Evolutionary conservation across 2,888 invertebrate species (phyloP), one percentile per base, ranked within the genome.

Genomic region (Pecten maximus): DNA sequence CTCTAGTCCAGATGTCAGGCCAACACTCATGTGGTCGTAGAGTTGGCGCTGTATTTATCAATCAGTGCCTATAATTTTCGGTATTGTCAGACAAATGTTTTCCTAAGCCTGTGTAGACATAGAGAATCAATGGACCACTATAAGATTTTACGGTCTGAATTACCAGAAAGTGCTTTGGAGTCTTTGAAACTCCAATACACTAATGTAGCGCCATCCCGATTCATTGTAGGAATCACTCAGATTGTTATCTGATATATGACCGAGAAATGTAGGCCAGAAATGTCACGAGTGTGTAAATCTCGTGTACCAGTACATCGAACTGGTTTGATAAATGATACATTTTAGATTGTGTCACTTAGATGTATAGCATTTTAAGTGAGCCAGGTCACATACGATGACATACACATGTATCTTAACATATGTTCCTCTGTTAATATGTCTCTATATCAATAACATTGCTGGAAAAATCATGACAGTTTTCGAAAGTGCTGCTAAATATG

Each of bases 31-130:
- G n/a, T n/a, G 28, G 23, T 74, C 28, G 28, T 35, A 8, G 12
- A 10, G 35, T 10, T 35, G 10, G 35, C 28, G 74, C 23, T 74
- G 15, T 28, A 74, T 74, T 2, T 35, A 74, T 74, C 35, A 74
- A 74, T 74, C 35, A 74, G 74, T 28, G 28, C 35, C 28, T 2
- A 35, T 28, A 28, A 74, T 74, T 74, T 74, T 74, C 74, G 10
- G 74, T 35, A 74, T 74, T 74, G 74, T 74, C 15, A 74, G 74
- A 74, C 74, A 74, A 74, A 74, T 74, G 74, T 74, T 74, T 74
- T 74, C 35, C 74, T 23, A 74, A 35, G 74, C 74, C 35, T 10
- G 74, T 74, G 74, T 74, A 28, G 74, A 74, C 74, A 10, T 74
- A n/a, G 74, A 74, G 35, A 74, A 74, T 74, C 74, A 74, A 28